Evolutionary conservation across 2,888 invertebrate species (phyloP), one percentile per base, ranked within the genome.

Genomic region (Drosophila demipolita): DNA sequence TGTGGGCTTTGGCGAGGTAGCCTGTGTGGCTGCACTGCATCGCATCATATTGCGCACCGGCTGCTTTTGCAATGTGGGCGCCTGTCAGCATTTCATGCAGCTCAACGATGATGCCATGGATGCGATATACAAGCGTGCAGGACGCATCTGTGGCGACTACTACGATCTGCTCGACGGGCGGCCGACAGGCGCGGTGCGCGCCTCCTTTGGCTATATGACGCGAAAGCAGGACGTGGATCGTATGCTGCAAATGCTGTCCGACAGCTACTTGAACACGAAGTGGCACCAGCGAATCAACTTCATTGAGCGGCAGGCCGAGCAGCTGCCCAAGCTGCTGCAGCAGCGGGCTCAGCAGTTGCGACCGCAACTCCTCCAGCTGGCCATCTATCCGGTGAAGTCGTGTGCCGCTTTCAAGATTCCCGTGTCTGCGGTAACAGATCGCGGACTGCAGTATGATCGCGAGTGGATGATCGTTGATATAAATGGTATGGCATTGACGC

Each of bases 31-130:
- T 0, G 96, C 97, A 80, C 93, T 98, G 61, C 96, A 97, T 91
- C 96, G 96, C 83, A 96, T 99, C 59, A 96, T 96, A 81, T 92
- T 99, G 48, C 95, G 99, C 75, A 98, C 98, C 1, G 99, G 99
- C 0, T 99, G 99, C 92, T 98, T 99, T 92, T 99, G 99, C 92
- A 99, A 99, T 94, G 96, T 98, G 2, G 99, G 99, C 17, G 97
- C 98, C 2, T 99, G 99, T 91, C 97, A 98, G 91, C 94, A 95
- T 57, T 96, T 97, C 89, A 94, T 99, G 53, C 93, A 94, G 9
- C 94, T 98, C 11, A 94, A 95, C 0, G 94, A 96, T 60, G 94
- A 95, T 17, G 96, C 97, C 64, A 94, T 98, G 79, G 95, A 95
- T 82, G 94, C 95, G 36, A 97, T 98, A 92, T 98, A 95, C 92